Conservation (phyloP, 37 sponge, comb jelly and placozoan genomes). For the Cladorhizidae sp. region DNA sequence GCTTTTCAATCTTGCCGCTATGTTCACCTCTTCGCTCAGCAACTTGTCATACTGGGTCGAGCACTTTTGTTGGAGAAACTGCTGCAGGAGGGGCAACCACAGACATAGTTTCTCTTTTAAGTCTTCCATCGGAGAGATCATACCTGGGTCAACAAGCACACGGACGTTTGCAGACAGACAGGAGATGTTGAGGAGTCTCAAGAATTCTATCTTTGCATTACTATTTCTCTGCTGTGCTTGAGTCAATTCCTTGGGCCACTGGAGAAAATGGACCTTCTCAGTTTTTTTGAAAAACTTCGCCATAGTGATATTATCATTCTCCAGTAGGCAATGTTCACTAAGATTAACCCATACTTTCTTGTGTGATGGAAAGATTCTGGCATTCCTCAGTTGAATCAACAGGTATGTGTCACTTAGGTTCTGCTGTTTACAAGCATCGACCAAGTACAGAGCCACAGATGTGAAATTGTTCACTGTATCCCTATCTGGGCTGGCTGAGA, state of each 20-base stretch:
- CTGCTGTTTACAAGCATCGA: background rate
- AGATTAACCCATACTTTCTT: constrained; percentile 42
- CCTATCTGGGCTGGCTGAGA: constrained; percentile 5
- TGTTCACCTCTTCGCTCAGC: background rate
- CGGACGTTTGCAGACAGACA: constrained; percentile 5
- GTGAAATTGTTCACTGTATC: constrained; percentile 27
- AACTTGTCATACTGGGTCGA: background rate
- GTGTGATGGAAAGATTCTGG: constrained; percentile 34
- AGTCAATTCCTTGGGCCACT: constrained; percentile 11
- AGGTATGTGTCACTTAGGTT: background rate
- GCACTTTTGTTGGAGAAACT: constrained; percentile 15
- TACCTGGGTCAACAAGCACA: background rate
- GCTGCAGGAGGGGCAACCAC: constrained; percentile 34
- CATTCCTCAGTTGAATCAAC: background rate
- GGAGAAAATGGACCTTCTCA: constrained; percentile 35
- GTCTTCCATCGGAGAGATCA: background rate
- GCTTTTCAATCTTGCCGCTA: constrained; percentile 7
- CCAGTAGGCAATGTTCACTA: constrained; percentile 5
- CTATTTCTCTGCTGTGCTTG: background rate
- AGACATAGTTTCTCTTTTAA: constrained; percentile 2
- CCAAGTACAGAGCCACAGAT: constrained; percentile 16
- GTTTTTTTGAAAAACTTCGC: constrained; percentile 26
- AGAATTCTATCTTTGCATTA: too few relatives aligned
- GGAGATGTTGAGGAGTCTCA: constrained; percentile 29
- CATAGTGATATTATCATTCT: constrained; percentile 22